Evolutionary conservation across 2,888 invertebrate genomes (phyloP).

Genomic region (Carabus problematicus): DNA sequence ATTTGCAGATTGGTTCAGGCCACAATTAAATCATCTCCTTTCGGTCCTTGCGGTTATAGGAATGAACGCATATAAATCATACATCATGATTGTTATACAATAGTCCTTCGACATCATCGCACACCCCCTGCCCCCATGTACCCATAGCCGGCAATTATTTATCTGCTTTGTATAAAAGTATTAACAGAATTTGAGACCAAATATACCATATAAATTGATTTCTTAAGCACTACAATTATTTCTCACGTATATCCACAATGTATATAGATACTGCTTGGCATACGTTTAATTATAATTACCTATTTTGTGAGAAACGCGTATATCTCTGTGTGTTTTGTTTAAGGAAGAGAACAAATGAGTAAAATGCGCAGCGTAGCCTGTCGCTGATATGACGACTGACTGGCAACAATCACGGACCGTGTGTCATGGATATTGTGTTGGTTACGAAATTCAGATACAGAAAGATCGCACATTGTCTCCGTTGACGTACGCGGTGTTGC

Average conservation of each 20-base stretch:
- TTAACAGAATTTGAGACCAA: no score
- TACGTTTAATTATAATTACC: slow-evolving; percentile 24
- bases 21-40: slow-evolving; percentile 55
- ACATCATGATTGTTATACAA: slow-evolving; percentile 19
- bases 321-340: neutral
- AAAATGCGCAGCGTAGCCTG: slow-evolving; percentile 17
- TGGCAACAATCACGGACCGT: slow-evolving; percentile 12
- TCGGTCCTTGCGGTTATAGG: slow-evolving; percentile 49
- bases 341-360: slow-evolving; percentile 24
- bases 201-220: no score
- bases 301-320: slow-evolving; percentile 18
- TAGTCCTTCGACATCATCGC: neutral
- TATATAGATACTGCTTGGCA: no score
- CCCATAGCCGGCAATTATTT: no score
- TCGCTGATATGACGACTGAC: slow-evolving; percentile 13
- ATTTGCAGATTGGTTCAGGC: slow-evolving; percentile 51
- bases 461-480: neutral
- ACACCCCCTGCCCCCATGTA: no score
- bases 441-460: slow-evolving; percentile 28
- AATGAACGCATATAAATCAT: slow-evolving; percentile 30
- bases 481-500: no score
- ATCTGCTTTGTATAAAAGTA: no score
- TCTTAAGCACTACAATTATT: no score
- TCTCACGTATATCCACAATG: no score
- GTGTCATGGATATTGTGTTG: slow-evolving; percentile 26